phyloP scores from a whole-genome alignment of 2,888 invertebrate species.

The Coronaproctus castanopsis region DNA sequence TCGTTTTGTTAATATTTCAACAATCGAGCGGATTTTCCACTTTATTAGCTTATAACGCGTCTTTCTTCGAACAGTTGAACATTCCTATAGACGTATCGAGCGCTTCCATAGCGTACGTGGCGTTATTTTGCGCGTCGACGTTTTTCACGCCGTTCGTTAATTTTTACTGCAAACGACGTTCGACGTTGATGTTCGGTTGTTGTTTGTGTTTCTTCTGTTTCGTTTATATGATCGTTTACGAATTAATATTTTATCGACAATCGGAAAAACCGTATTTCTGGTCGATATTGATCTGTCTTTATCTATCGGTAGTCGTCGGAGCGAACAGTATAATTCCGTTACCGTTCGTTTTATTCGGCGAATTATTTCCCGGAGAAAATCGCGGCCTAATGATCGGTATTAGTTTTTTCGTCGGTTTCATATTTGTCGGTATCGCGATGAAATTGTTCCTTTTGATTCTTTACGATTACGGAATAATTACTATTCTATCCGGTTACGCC shows the following conservation, averaged over 20 bases:
- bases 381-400: not conserved
- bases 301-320: not conserved
- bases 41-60: not conserved
- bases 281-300: not conserved
- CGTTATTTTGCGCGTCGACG: not conserved
- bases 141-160: not conserved
- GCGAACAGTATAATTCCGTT: not conserved
- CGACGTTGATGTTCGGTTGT: not conserved
- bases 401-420: not conserved
- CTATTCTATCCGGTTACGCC: not conserved
- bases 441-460: not conserved
- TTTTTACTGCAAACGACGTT: not conserved
- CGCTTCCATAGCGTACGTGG: not conserved
- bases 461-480: not conserved
- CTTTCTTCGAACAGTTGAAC: not conserved
- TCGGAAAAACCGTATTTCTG: not conserved
- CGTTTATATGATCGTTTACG: not conserved
- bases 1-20: not conserved
- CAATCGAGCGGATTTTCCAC: not conserved
- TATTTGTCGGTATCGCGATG: not conserved
- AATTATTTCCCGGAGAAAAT: not conserved
- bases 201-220: not conserved
- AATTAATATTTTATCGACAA: not conserved
- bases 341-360: not conserved
- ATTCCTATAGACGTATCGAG: not conserved